phyloP scores from a whole-genome alignment of 2,888 invertebrate genomes.

The Vesta saturnalis region DNA sequence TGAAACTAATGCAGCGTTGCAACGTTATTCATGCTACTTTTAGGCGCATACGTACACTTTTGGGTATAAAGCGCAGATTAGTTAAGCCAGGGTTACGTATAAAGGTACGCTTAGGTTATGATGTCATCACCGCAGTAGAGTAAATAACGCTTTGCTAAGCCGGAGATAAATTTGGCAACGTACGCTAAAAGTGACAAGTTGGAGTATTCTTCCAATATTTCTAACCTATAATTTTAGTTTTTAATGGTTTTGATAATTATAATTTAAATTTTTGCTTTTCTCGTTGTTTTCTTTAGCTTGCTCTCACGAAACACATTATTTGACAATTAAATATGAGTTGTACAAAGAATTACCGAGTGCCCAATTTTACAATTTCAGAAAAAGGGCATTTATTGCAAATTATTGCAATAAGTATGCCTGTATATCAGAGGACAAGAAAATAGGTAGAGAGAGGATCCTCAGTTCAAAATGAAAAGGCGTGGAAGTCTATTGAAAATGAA shows the following conservation, averaged over 20 bases:
- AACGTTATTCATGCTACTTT: no score
- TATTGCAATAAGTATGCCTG: no score
- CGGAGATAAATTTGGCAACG: background rate
- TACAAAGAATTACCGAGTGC: background rate
- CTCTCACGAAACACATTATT: no score
- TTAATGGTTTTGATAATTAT: background rate
- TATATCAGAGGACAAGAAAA: no score
- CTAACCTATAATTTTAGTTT: background rate
- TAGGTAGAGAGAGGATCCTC: background rate
- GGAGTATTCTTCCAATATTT: background rate
- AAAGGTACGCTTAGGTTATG: no score
- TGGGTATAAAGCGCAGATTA: background rate
- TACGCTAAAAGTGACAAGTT: no score
- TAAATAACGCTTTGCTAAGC: background rate
- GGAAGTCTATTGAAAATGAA: background rate
- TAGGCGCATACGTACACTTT: no score
- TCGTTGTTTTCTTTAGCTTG: no score
- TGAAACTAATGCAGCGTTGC: no score
- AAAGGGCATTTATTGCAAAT: background rate
- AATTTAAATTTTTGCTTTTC: background rate
- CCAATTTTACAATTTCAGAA: background rate
- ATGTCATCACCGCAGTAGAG: no score
- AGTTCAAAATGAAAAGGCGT: background rate
- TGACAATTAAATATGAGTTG: background rate
- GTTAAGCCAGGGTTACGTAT: background rate